Percentiles rank a stretch among this genome's conserved stretches.
phyloP scores from a whole-genome alignment of 2,888 invertebrate species.

The Dendrolimus pini region DNA sequence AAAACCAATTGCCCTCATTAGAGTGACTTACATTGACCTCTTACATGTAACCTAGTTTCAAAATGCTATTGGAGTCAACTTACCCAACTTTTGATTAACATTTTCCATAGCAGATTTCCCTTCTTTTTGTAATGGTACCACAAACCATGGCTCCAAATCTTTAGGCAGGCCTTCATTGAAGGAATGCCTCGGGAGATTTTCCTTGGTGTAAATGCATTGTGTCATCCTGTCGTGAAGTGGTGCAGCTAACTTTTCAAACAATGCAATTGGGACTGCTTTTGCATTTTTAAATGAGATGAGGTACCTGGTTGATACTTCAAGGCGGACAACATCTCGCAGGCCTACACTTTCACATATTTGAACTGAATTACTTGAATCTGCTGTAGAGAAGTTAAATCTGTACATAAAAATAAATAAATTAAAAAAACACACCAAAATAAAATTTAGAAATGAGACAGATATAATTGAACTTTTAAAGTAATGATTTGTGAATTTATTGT shows the following conservation, averaged over 20 bases:
- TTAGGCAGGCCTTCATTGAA: conserved; percentile 81
- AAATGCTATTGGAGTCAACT: conserved; percentile 8
- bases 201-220: conserved; percentile 86
- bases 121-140: conserved; percentile 87
- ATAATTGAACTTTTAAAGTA: no score
- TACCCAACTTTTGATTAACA: conserved; percentile 86
- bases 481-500: not conserved
- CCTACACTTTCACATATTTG: conserved; percentile 94
- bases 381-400: conserved; percentile 95
- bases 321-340: conserved; percentile 82
- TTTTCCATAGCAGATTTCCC: conserved; percentile 88
- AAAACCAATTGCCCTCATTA: not conserved
- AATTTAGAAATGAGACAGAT: not conserved
- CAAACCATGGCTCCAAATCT: conserved; percentile 83
- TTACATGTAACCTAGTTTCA: not conserved
- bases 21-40: not conserved
- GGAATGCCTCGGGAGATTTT: conserved; percentile 79
- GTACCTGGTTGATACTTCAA: conserved; percentile 91
- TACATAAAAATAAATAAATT: conserved; percentile 17
- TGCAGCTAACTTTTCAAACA: conserved; percentile 70
- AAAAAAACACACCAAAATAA: conserved; percentile 3
- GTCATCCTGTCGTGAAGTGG: conserved; percentile 95
- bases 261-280: conserved; percentile 43
- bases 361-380: conserved; percentile 97
- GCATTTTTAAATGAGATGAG: conserved; percentile 70